These are phyloP conservation scores for Dreissena rostriformis DNA, from an alignment of 1,140 invertebrate species.

Conservation along the genomic window DNA sequence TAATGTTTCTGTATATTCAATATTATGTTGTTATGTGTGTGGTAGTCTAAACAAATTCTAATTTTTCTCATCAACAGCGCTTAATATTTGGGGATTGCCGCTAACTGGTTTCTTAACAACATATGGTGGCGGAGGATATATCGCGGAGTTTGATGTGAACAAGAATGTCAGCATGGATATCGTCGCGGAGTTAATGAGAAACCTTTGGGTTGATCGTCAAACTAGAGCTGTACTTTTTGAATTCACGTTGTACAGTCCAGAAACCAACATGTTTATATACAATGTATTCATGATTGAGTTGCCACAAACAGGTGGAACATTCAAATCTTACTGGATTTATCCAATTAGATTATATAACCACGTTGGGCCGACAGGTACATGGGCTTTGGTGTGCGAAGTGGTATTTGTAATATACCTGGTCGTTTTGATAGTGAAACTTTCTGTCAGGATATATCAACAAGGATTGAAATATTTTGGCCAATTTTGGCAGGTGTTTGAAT, in stretches of 20 bases:
- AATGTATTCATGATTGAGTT: conserved; percentile 76
- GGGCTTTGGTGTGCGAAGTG: conserved; percentile 48
- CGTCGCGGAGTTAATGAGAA: conserved; percentile 73
- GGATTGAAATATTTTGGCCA: conserved; percentile 42
- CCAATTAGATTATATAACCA: conserved; percentile 44
- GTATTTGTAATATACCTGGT: conserved; percentile 42
- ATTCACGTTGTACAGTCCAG: conserved; percentile 82
- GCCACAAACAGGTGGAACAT: conserved; percentile 79
- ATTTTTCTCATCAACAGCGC: conserved; percentile 9
- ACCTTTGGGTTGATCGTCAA: conserved; percentile 81
- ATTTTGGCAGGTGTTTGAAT: conserved; percentile 59
- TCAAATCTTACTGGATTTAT: conserved; percentile 44
- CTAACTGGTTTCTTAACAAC: conserved; percentile 46
- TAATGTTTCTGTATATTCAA: no score
- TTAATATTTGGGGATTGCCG: conserved; percentile 52
- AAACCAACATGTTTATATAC: conserved; percentile 64
- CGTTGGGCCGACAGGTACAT: conserved; percentile 22
- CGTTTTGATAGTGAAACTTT: conserved; percentile 31
- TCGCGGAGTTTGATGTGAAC: conserved; percentile 50
- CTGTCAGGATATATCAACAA: conserved; percentile 28
- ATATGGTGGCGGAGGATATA: conserved; percentile 64
- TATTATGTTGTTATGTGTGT: no score
- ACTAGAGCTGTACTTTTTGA: conserved; percentile 83
- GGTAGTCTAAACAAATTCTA: background rate
- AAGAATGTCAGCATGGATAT: conserved; percentile 20